phyloP scores from a whole-genome alignment of 1,140 invertebrate genomes.

The Atta cephalotes region DNA sequence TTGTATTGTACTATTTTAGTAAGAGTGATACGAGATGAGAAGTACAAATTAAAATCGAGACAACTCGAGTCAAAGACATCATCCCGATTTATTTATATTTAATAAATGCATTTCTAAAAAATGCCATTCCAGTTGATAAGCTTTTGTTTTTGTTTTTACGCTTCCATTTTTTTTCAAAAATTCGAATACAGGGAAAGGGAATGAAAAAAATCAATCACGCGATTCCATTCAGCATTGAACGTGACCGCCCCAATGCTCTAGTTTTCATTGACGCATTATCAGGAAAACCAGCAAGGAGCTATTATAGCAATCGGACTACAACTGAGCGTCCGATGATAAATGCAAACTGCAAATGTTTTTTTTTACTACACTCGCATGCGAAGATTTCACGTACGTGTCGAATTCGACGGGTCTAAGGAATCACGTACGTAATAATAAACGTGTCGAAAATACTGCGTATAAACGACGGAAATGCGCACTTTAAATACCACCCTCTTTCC shows the following conservation, averaged over 20 bases:
- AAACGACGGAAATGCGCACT: constrained; percentile 26
- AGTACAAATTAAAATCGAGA: background rate
- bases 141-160: background rate
- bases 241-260: background rate
- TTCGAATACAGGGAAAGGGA: background rate
- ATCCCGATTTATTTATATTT: background rate
- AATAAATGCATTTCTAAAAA: background rate
- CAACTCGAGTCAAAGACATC: background rate
- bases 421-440: constrained; percentile 50
- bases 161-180: background rate
- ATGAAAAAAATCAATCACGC: background rate
- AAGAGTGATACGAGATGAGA: background rate
- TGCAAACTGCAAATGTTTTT: constrained; percentile 26
- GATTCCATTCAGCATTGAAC: background rate
- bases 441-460: constrained; percentile 17
- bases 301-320: background rate
- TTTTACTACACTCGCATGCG: background rate
- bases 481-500: background rate
- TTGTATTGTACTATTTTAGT: too few relatives aligned
- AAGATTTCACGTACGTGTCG: constrained; percentile 24
- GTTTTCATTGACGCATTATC: constrained; percentile 49
- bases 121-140: background rate
- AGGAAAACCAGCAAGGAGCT: background rate
- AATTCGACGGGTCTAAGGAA: background rate
- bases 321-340: background rate